Evolutionary conservation across 2,113 vertebrate genomes (phyloP).

Genomic region (Raja brachyura): DNA sequence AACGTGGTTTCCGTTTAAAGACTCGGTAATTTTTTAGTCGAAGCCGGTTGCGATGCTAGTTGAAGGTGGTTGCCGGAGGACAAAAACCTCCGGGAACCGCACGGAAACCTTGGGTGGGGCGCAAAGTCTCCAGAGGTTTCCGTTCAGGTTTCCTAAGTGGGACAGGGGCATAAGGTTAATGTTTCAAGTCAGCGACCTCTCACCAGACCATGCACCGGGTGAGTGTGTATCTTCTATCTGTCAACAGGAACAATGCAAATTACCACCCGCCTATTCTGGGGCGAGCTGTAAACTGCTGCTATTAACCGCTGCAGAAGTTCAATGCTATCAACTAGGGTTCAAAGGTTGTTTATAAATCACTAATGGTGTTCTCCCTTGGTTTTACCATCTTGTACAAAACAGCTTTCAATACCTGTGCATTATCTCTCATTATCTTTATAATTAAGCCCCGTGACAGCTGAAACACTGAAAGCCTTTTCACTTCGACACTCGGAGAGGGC

Average conservation of each 20-base stretch:
- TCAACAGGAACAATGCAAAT: background rate
- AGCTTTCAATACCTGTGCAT: background rate
- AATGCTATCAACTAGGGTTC: background rate
- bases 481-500: background rate
- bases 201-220: background rate
- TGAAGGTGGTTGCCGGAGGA: too few species aligned
- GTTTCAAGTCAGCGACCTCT: background rate
- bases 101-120: too few species aligned
- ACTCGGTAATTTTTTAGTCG: too few species aligned
- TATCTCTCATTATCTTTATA: slow-evolving; percentile 16
- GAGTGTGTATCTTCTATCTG: background rate
- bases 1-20: too few species aligned
- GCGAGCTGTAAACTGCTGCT: background rate
- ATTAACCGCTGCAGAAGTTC: background rate
- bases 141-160: too few species aligned
- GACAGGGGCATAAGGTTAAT: too few species aligned
- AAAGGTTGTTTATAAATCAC: slow-evolving; percentile 21
- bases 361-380: background rate
- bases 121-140: too few species aligned
- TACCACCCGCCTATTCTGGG: background rate
- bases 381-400: slow-evolving; percentile 4
- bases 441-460: background rate
- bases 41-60: too few species aligned
- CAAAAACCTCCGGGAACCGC: too few species aligned
- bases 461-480: slow-evolving; percentile 7